A percentile compares a stretch with the other conserved stretches of the same genome.
Conservation (phyloP, 2,888 invertebrate genomes). For the Allygus modestus region DNA sequence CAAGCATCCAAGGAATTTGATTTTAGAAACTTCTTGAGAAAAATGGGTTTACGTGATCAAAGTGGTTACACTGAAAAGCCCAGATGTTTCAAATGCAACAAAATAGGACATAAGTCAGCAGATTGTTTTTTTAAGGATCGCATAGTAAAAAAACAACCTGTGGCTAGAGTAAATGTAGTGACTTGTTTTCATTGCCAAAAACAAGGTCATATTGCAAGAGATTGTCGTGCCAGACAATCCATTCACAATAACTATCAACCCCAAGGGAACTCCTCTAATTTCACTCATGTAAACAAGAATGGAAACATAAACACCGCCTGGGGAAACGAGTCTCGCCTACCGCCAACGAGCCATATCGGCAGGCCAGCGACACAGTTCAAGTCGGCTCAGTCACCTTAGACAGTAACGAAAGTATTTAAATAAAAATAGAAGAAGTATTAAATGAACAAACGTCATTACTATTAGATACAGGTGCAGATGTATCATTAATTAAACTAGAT, state of each 20-base stretch:
- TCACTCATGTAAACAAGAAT: neutral
- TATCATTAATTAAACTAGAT: neutral
- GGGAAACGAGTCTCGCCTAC: conserved; percentile 3
- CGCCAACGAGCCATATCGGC: neutral
- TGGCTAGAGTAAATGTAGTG: neutral
- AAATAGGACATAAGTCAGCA: neutral
- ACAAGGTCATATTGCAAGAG: neutral
- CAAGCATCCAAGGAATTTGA: conserved; percentile 5
- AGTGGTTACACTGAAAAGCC: neutral
- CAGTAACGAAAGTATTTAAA: neutral
- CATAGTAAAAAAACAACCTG: neutral
- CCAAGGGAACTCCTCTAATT: neutral
- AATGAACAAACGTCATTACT: neutral
- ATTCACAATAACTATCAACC: too few species aligned
- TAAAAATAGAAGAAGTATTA: neutral
- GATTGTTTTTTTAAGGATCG: neutral
- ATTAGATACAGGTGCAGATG: neutral
- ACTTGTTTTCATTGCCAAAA: neutral
- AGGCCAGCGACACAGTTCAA: neutral
- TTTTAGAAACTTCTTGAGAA: neutral
- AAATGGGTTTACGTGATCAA: conserved; percentile 5
- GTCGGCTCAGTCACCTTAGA: neutral
- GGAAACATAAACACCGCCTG: neutral
- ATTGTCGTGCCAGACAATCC: neutral
- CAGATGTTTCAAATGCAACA: neutral